Percentiles rank a stretch among this genome's conserved stretches.
phyloP scores from a whole-genome alignment of 2,113 vertebrate species.

The Centropus bengalensis region DNA sequence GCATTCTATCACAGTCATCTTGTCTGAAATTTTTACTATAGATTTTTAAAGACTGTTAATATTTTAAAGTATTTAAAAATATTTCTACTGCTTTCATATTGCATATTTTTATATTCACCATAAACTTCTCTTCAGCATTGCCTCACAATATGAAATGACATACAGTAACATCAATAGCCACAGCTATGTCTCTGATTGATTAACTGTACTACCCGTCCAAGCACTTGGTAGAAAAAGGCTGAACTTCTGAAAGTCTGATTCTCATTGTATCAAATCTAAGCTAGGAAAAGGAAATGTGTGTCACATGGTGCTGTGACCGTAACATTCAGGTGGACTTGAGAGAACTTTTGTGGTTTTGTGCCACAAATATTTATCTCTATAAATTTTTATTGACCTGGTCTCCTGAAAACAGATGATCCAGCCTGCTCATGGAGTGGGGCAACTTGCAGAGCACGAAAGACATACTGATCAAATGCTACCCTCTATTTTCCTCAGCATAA shows the following conservation, averaged over 20 bases:
- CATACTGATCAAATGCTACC: neutral
- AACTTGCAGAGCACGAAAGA: neutral
- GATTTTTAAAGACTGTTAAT: neutral
- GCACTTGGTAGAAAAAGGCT: neutral
- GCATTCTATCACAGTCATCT: neutral
- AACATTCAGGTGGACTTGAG: neutral
- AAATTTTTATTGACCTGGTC: neutral
- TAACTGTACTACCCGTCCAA: neutral
- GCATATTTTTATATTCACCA: neutral
- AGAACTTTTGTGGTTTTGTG: fast-evolving
- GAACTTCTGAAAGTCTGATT: neutral
- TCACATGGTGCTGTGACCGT: neutral
- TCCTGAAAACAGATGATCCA: neutral
- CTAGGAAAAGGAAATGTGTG: neutral
- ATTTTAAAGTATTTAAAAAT: neutral
- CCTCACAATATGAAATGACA: neutral
- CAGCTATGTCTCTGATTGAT: neutral
- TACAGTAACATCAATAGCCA: neutral
- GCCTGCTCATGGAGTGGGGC: neutral
- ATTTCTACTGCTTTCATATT: neutral
- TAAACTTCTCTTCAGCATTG: neutral
- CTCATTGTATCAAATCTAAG: neutral
- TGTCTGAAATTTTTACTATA: neutral
- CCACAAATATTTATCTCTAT: neutral
- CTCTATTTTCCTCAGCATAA: neutral